These are phyloP conservation scores for Laticauda colubrina DNA, from an alignment of 2,113 vertebrate genomes.

Conservation along the genomic window DNA sequence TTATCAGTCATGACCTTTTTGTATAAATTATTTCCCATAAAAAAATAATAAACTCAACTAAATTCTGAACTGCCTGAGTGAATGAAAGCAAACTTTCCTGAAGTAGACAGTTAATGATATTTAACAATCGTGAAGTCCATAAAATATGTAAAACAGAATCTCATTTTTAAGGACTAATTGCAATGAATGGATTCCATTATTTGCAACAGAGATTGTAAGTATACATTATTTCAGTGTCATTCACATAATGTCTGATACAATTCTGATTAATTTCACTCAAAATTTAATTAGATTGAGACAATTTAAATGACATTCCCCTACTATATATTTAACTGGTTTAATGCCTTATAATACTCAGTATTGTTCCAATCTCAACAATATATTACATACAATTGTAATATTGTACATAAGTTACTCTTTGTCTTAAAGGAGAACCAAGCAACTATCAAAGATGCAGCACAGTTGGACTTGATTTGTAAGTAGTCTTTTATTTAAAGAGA, in stretches of 20 bases:
- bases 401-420: neutral
- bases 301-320: neutral
- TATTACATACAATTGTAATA: neutral
- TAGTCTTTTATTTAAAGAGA: conserved; percentile 20
- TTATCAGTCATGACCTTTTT: neutral
- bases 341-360: neutral
- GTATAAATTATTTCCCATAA: neutral
- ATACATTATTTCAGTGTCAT: neutral
- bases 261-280: neutral
- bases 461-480: conserved; percentile 89
- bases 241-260: neutral
- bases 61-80: neutral
- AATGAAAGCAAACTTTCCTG: neutral
- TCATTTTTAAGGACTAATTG: neutral
- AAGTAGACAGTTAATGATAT: neutral
- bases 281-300: neutral
- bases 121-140: neutral
- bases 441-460: conserved; percentile 73
- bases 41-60: neutral
- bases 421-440: conserved; percentile 74
- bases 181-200: neutral
- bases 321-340: neutral
- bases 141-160: neutral
- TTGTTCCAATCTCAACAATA: neutral
- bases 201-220: neutral